These are phyloP conservation scores for Orchesellides sinensis DNA, from an alignment of 2,888 invertebrate genomes.

Conservation along the genomic window DNA sequence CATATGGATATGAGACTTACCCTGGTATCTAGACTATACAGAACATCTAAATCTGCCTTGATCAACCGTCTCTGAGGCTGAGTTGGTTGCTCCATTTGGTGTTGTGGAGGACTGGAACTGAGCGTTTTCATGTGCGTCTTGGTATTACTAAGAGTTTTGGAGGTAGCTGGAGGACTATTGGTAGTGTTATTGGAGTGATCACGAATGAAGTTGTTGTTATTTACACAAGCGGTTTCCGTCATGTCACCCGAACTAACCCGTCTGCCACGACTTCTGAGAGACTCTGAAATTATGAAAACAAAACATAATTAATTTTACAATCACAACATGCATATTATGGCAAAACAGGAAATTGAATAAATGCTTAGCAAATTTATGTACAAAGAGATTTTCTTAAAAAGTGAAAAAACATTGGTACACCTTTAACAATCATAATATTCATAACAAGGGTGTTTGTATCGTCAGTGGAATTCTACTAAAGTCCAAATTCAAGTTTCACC, in stretches of 20 bases:
- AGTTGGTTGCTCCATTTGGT: slow-evolving; percentile 57
- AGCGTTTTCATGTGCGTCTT: slow-evolving; percentile 1
- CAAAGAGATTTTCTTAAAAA: not conserved
- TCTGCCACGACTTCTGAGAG: slow-evolving; percentile 67
- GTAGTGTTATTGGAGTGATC: too few species aligned
- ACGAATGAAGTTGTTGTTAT: slow-evolving; percentile 67
- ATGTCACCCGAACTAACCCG: slow-evolving; percentile 70
- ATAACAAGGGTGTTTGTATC: too few species aligned
- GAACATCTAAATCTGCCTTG: slow-evolving; percentile 73
- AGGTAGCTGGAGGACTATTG: slow-evolving; percentile 14
- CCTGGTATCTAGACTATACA: slow-evolving; percentile 73
- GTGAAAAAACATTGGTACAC: too few species aligned
- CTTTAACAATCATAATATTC: not conserved
- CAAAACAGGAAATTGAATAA: too few species aligned
- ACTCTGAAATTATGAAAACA: slow-evolving; percentile 65
- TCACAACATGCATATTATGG: too few species aligned
- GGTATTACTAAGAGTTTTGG: slow-evolving; percentile 1
- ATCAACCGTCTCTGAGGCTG: slow-evolving; percentile 73
- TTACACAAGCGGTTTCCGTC: slow-evolving; percentile 69
- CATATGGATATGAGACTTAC: too few species aligned
- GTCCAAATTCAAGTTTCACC: slow-evolving; percentile 34
- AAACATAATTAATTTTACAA: slow-evolving; percentile 15
- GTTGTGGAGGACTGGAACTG: slow-evolving; percentile 4
- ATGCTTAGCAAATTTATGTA: too few species aligned
- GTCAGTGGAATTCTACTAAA: not conserved